Evolutionary conservation across 2,797 vertebrate species (phyloP).

Genomic region (Decapterus maruadsi): DNA sequence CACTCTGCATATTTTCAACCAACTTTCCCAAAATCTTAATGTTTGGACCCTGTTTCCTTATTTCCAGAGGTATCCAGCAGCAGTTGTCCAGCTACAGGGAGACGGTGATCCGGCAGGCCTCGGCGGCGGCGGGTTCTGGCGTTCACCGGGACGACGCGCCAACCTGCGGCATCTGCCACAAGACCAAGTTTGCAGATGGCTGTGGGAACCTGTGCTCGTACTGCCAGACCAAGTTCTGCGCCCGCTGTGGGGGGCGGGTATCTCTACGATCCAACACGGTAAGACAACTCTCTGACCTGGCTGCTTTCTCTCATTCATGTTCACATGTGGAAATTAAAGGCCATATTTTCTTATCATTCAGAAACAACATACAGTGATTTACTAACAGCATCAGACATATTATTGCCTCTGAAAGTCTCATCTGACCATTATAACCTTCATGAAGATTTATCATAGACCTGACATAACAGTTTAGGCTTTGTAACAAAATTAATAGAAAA

Average conservation of each 20-base stretch:
- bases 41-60: not conserved
- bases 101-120: slow-evolving; percentile 89
- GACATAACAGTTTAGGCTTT: not conserved
- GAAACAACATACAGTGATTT: too few species aligned
- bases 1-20: not conserved
- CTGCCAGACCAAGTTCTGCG: slow-evolving; percentile 98
- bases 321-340: not conserved
- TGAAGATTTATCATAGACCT: not conserved
- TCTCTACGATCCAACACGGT: slow-evolving; percentile 96
- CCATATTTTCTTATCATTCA: not conserved
- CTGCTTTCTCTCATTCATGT: not conserved
- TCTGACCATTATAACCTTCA: not conserved
- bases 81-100: slow-evolving; percentile 98
- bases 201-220: slow-evolving; percentile 98
- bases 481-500: not conserved
- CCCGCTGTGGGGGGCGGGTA: slow-evolving; percentile 96
- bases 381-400: not conserved
- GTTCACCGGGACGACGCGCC: slow-evolving; percentile 96
- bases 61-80: slow-evolving; percentile 93
- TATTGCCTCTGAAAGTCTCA: not conserved
- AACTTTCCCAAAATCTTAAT: not conserved
- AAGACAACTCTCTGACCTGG: slow-evolving; percentile 43
- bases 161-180: slow-evolving; percentile 97
- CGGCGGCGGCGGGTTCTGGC: slow-evolving; percentile 84
- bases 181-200: slow-evolving; percentile 98